Conservation (phyloP, 2,113 vertebrate genomes). For the Holacanthus passer region DNA sequence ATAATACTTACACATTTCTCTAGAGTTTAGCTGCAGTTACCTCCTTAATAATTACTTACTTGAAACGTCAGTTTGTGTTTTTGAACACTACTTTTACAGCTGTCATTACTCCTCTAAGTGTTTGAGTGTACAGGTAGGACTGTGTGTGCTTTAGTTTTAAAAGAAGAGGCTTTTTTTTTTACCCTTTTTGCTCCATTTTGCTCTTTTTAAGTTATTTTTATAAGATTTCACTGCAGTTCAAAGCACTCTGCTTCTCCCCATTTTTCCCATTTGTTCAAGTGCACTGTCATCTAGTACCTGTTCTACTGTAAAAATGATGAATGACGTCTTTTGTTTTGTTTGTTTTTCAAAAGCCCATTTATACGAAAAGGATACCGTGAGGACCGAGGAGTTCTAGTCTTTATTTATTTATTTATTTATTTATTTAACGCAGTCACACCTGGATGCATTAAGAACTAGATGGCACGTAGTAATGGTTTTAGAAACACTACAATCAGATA, state of each 20-base stretch:
- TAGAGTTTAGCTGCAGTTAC: neutral
- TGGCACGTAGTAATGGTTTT: conserved; percentile 1
- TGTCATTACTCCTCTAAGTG: neutral
- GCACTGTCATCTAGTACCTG: neutral
- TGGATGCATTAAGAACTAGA: conserved; percentile 3
- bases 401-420: too few species aligned
- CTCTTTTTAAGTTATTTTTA: neutral
- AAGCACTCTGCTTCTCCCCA: neutral
- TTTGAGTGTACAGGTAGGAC: too few species aligned
- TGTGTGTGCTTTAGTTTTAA: neutral
- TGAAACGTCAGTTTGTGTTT: neutral
- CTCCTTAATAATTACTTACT: neutral
- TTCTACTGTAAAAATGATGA: neutral
- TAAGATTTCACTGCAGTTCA: neutral
- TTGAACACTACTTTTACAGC: neutral
- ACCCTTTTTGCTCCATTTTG: neutral
- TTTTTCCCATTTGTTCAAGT: conserved; percentile 32
- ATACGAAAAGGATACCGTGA: conserved; percentile 8
- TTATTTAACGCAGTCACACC: neutral
- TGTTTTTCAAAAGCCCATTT: conserved; percentile 18
- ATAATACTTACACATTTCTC: neutral
- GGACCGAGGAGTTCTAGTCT: neutral
- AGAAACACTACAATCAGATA: neutral
- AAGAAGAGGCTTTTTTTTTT: neutral
- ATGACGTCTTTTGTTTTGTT: neutral